phyloP scores from a whole-genome alignment of 2,113 vertebrate genomes.

The Amazona guildingii region DNA sequence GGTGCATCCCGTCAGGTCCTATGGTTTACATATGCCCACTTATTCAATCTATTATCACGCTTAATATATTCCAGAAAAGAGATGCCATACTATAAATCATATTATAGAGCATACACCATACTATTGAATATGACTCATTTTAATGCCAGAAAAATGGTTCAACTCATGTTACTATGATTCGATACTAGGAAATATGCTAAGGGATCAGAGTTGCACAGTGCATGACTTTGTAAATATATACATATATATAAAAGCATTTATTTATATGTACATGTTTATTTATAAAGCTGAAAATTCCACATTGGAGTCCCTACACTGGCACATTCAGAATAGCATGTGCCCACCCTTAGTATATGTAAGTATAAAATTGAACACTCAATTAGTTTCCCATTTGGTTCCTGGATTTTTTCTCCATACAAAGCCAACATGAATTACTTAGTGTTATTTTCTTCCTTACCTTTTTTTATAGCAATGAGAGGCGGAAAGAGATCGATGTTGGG shows the following conservation, averaged over 20 bases:
- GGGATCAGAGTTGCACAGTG: neutral
- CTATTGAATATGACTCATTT: neutral
- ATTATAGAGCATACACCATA: neutral
- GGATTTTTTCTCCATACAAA: neutral
- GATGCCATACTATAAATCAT: neutral
- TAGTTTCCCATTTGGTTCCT: neutral
- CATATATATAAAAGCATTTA: neutral
- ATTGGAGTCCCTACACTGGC: neutral
- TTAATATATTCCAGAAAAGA: neutral
- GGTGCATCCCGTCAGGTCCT: neutral
- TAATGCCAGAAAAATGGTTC: neutral
- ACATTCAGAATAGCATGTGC: neutral
- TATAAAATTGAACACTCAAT: neutral
- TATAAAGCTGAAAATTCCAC: neutral
- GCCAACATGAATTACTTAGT: neutral
- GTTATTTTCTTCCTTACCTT: constrained; percentile 38
- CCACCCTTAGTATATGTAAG: neutral
- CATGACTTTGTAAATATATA: neutral
- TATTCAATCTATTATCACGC: neutral
- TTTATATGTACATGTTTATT: neutral
- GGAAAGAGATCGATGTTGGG: neutral
- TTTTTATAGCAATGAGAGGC: constrained; percentile 52
- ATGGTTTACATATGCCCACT: neutral
- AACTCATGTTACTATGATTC: neutral
- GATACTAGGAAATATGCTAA: neutral